Percentiles rank a stretch among this genome's conserved stretches.
phyloP scores from a whole-genome alignment of 2,888 invertebrate genomes.

The Lampropteryx suffumata region DNA sequence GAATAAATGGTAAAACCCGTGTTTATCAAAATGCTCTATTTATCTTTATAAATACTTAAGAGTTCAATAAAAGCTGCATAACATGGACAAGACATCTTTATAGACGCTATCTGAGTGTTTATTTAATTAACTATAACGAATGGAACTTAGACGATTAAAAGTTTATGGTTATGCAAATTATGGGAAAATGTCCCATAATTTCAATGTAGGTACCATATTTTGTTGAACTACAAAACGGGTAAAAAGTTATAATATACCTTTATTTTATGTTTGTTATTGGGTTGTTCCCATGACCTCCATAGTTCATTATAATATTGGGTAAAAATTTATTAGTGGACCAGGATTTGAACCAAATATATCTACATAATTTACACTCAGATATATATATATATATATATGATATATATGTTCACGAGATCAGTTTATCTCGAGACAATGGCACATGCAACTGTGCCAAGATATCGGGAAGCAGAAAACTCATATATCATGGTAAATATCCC shows the following conservation, averaged over 20 bases:
- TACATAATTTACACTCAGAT: too few species aligned
- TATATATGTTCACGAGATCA: too few species aligned
- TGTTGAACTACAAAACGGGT: too few species aligned
- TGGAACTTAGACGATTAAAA: slow-evolving; percentile 24
- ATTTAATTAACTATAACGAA: slow-evolving; percentile 22
- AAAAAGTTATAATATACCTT: neutral
- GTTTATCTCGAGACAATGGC: too few species aligned
- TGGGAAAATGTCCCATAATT: slow-evolving; percentile 4
- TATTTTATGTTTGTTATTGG: neutral
- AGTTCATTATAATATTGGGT: neutral
- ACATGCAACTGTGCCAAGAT: too few species aligned
- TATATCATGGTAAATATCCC: too few species aligned
- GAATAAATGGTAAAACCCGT: too few species aligned
- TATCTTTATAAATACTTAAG: neutral
- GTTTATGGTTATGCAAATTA: slow-evolving; percentile 32
- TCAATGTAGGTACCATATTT: neutral
- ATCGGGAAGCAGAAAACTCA: too few species aligned
- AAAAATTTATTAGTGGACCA: too few species aligned
- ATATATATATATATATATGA: too few species aligned
- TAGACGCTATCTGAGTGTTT: slow-evolving; percentile 15
- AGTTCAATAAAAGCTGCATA: slow-evolving; percentile 21
- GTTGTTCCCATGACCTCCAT: slow-evolving; percentile 9
- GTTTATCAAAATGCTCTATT: too few species aligned
- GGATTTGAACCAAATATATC: too few species aligned
- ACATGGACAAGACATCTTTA: slow-evolving; percentile 26